Evolutionary conservation across 2,113 vertebrate genomes (phyloP).

Genomic region (Petaurus breviceps): DNA sequence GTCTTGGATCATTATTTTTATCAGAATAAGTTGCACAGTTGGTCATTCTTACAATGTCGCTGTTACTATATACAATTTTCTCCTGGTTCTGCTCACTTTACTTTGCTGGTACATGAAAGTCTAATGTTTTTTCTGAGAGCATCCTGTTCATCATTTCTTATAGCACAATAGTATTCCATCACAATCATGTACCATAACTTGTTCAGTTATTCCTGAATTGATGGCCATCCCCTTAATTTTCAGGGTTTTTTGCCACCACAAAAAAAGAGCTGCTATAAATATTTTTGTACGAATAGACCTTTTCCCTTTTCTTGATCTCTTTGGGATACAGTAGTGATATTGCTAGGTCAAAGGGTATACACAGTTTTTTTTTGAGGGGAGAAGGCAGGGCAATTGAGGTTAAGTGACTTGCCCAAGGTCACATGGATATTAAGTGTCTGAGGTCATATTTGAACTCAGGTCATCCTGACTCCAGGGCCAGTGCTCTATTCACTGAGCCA

Average conservation of each 20-base stretch:
- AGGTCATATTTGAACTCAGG: no score
- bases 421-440: no score
- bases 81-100: not conserved
- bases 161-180: not conserved
- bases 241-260: not conserved
- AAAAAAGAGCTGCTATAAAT: not conserved
- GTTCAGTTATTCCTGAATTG: not conserved
- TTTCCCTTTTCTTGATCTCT: not conserved
- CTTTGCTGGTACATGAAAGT: not conserved
- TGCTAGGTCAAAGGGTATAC: not conserved
- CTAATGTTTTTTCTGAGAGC: not conserved
- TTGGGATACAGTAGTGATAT: not conserved
- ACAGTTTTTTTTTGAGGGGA: not conserved
- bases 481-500: no score
- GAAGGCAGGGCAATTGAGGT: no score
- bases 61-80: not conserved
- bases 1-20: not conserved
- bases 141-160: not conserved
- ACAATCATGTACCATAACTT: not conserved
- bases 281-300: not conserved
- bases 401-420: no score
- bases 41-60: not conserved
- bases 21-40: not conserved
- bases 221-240: not conserved
- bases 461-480: no score